phyloP scores from a whole-genome alignment of 2,113 vertebrate genomes.

The Stigmatopora nigra region DNA sequence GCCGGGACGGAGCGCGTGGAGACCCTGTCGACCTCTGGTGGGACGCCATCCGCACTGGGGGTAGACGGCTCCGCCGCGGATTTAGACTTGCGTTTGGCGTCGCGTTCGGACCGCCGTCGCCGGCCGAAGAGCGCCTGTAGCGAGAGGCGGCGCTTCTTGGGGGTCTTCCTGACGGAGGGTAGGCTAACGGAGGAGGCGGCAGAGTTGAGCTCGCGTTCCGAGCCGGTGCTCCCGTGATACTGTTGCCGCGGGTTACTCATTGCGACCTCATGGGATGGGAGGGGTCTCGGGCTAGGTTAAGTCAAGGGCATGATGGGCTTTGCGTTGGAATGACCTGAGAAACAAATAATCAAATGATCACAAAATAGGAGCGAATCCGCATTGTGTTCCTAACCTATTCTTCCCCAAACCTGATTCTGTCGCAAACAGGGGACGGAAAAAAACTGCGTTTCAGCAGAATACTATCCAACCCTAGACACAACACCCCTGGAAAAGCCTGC shows the following conservation, averaged over 20 bases:
- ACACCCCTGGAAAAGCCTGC: constrained; percentile 50
- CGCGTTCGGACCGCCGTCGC: constrained; percentile 68
- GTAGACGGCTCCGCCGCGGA: constrained; percentile 64
- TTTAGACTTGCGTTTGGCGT: constrained; percentile 80
- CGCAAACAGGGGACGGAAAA: not conserved
- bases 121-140: constrained; percentile 83
- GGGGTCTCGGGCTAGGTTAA: constrained; percentile 11
- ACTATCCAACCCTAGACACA: constrained; percentile 30
- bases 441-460: not conserved
- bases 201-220: constrained; percentile 91
- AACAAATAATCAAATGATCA: not conserved
- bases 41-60: constrained; percentile 82
- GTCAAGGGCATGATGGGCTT: constrained; percentile 54
- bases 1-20: constrained; percentile 54
- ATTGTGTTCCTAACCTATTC: too few species aligned
- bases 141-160: constrained; percentile 90
- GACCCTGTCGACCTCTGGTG: constrained; percentile 72
- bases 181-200: constrained; percentile 88
- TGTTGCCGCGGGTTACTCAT: constrained; percentile 83
- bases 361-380: too few species aligned
- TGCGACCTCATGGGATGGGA: constrained; percentile 24
- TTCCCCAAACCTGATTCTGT: too few species aligned
- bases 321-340: constrained; percentile 24
- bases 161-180: constrained; percentile 88
- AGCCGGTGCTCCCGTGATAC: constrained; percentile 77